Evolutionary conservation across 92 coral and sea anemone genomes (phyloP), one percentile per base, ranked within the genome.

Genomic region (Paramuricea clavata): DNA sequence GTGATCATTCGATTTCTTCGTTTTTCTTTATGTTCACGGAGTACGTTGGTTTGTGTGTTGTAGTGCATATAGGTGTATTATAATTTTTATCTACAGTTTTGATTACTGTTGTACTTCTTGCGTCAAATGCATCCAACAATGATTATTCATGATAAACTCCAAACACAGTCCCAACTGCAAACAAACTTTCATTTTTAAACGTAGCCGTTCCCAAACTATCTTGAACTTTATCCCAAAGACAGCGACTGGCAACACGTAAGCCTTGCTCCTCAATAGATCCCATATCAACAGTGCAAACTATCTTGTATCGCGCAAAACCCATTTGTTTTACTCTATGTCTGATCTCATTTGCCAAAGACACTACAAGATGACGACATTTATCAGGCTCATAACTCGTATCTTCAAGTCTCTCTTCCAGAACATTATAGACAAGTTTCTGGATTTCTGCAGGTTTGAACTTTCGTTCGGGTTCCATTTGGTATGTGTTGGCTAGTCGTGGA

Each of bases 301-400:
- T 89, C 74, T 97, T 97, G 64, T 90, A 97, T 17, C 99, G 89
- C 0, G 93, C 97, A 81, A 86, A 97, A 3, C 98, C 98, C 49
- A 97, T 62, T 8, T 75, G 83, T 86, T 97, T 97, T 19, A 97
- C 98, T 78, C 81, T 85, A 49, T 83, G 90, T 52, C 95, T 93
- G 61, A 97, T 90, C 52, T 94, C 98, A 65, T 97, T 98, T 16
- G 97, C 90, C 47, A 97, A 84, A 16, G 92, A 86, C n/a, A 81
- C 86, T 10, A 91, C 69, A 23, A 97, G 87, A 26, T 43, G 50
- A 57, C 89, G 87, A 77, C 97, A 93, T 65, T 92, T 86, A 12
- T 93, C 98, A 0, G 98, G 69, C 60, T 88, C 83, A 80, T 95
- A 95, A 0, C 86, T 57, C 36, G 81, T 22, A 8, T 83, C 98